Evolutionary conservation across 2,113 vertebrate genomes (phyloP).

Genomic region (Electrona antarctica): DNA sequence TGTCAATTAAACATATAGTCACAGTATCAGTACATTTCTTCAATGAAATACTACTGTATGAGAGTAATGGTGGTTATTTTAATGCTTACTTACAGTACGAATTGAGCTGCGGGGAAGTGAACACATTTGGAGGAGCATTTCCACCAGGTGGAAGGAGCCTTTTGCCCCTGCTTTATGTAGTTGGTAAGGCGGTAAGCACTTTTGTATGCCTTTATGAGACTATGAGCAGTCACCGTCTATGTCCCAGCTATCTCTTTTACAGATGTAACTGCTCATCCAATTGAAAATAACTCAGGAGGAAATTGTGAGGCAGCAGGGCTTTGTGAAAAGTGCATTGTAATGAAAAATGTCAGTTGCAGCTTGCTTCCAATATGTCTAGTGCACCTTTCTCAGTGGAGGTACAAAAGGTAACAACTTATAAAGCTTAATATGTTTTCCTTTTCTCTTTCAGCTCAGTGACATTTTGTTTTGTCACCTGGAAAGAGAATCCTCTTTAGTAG

Average conservation of each 20-base stretch:
- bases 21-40: neutral
- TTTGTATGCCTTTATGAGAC: neutral
- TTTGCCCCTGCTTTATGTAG: too few relatives aligned
- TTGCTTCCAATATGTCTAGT: neutral
- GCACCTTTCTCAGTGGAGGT: neutral
- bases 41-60: too few relatives aligned
- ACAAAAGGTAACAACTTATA: too few relatives aligned
- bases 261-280: slow-evolving; percentile 10
- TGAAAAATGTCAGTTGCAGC: neutral
- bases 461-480: neutral
- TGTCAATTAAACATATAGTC: slow-evolving; percentile 13
- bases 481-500: neutral
- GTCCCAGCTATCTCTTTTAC: neutral
- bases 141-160: neutral
- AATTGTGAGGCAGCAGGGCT: neutral
- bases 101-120: neutral
- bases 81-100: neutral
- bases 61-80: too few relatives aligned
- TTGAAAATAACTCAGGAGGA: slow-evolving; percentile 20
- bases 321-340: neutral
- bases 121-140: slow-evolving; percentile 7
- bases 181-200: too few relatives aligned
- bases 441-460: neutral
- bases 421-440: neutral
- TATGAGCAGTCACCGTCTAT: slow-evolving; percentile 1